Conservation (phyloP, 2,113 vertebrate genomes). For the Ceyx cyanopectus region DNA sequence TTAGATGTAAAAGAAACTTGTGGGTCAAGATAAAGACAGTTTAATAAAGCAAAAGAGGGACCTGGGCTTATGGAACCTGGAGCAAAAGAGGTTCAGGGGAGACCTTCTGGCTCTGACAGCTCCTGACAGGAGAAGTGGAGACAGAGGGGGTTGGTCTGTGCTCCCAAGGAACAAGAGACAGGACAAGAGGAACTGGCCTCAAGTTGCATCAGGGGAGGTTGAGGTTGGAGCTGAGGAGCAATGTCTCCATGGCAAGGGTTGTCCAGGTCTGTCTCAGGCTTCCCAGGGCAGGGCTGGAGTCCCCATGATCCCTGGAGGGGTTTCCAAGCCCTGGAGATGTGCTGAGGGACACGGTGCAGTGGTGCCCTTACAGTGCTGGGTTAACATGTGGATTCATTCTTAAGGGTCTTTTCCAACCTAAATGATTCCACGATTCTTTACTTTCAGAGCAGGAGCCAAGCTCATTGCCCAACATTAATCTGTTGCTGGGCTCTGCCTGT, state of each 20-base stretch:
- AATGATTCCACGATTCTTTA: not conserved
- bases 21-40: not conserved
- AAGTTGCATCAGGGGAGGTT: accelerated
- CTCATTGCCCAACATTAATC: accelerated
- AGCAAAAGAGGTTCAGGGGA: too few species aligned
- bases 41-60: not conserved
- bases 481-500: not conserved
- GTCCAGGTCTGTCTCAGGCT: not conserved
- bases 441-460: not conserved
- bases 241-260: not conserved
- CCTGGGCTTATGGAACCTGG: too few species aligned
- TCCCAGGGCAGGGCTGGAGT: accelerated
- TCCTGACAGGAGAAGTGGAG: too few species aligned
- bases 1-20: not conserved
- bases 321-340: accelerated
- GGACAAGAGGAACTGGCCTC: accelerated
- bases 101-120: too few species aligned
- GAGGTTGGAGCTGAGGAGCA: accelerated
- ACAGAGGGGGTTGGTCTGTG: too few species aligned
- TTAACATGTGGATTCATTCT: not conserved
- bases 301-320: too few species aligned
- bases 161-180: not conserved
- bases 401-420: not conserved
- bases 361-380: not conserved
- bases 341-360: accelerated